Evolutionary conservation across 2,888 invertebrate species (phyloP).

Genomic region (Electrophaes corylata): DNA sequence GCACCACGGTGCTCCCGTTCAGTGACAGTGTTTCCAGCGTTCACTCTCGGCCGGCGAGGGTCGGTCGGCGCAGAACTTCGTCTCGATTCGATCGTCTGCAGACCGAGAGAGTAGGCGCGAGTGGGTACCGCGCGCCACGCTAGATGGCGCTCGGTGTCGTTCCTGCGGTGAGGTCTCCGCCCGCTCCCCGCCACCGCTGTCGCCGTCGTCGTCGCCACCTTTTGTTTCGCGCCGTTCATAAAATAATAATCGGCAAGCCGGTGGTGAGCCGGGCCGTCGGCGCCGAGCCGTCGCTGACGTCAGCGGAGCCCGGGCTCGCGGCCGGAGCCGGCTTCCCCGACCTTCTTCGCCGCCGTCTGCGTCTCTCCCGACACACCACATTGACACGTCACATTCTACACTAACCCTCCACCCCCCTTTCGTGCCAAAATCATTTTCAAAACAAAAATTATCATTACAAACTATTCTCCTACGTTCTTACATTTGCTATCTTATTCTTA

Average conservation of each 20-base stretch:
- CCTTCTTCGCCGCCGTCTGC: slow-evolving; percentile 78
- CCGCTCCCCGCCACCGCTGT: slow-evolving; percentile 68
- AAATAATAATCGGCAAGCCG: slow-evolving; percentile 80
- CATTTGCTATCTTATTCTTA: slow-evolving; percentile 9
- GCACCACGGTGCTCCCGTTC: slow-evolving; percentile 51
- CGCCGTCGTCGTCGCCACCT: slow-evolving; percentile 70
- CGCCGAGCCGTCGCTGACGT: slow-evolving; percentile 81
- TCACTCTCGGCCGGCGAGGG: slow-evolving; percentile 60
- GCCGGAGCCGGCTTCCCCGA: slow-evolving; percentile 78
- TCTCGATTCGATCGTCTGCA: slow-evolving; percentile 82
- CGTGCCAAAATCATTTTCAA: slow-evolving; percentile 65
- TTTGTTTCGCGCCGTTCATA: slow-evolving; percentile 79
- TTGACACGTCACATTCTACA: slow-evolving; percentile 70
- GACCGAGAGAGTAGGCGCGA: slow-evolving; percentile 74
- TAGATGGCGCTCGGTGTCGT: slow-evolving; percentile 81
- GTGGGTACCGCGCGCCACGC: slow-evolving; percentile 77
- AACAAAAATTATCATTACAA: slow-evolving; percentile 47
- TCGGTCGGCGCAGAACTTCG: slow-evolving; percentile 67
- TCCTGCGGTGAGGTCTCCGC: slow-evolving; percentile 83
- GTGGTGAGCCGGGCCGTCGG: slow-evolving; percentile 74
- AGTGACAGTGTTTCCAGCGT: slow-evolving; percentile 72
- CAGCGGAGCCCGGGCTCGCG: slow-evolving; percentile 75
- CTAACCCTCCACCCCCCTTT: slow-evolving; percentile 69
- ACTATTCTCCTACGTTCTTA: slow-evolving; percentile 13
- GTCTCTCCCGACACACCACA: slow-evolving; percentile 66